Base-by-base conservation (phyloP, 2,888 invertebrate genomes). In the Stenchaetothrips biformis region DNA sequence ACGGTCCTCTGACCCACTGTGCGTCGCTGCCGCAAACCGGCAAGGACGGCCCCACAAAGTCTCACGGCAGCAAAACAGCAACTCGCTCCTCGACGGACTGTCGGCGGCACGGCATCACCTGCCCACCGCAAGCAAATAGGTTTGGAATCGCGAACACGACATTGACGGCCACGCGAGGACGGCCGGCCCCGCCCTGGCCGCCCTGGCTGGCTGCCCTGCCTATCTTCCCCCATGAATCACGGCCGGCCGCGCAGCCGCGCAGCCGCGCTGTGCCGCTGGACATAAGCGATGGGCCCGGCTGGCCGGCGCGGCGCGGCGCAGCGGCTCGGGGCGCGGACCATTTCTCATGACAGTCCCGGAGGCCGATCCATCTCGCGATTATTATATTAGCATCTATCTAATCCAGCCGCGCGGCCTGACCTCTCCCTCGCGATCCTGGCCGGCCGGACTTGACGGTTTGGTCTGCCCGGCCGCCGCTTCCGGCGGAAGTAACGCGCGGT, bases 341-440 rank as follows among this genome's bases (percentile, higher is more conserved):
- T 74, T 74, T 74, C 67, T 74, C 67, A 74, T 25, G 67, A 74
- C 21, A 25, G 25, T 7, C 67, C 8, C 25, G 67, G 21, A 8
- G 67, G 8, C n/a, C 25, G 67, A 74, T 74, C 67, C 67, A 25
- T 74, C 67, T 74, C 25, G 67, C 67, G 67, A 74, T 74, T 74
- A 74, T 74, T 74, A 74, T 74, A 74, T 74, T 74, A 74, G 67
- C 67, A 74, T 74, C 67, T 74, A 59, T 59, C 59, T 25, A 53
- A 13, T 53, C 53, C 16, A 4, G 53, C 53, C 53, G 53, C 11
- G 16, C 53, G 8, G 53, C 53, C 37, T 37, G 4, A 37, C 37
- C 37, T 37, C 37, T 37, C 37, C 4, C 2, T 37, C 37, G 37
- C 2, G 37, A 37, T 37, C 37, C 37, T 37, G 37, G 37, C 37